Conservation (phyloP, 2,797 vertebrate species). For the Buceros bicornis region DNA sequence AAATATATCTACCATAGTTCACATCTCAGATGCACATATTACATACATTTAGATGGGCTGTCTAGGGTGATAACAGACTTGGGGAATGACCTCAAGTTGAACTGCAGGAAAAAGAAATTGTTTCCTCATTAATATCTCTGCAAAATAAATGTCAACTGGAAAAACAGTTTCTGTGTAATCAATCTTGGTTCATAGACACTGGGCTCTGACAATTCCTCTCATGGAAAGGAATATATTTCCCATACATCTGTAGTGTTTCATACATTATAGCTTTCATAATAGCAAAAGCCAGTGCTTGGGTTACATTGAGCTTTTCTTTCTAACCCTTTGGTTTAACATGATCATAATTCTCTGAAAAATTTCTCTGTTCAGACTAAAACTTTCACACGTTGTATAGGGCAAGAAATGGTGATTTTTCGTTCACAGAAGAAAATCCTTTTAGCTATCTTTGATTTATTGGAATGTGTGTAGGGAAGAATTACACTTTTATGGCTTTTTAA, state of each 20-base stretch:
- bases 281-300: conserved; percentile 50
- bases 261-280: conserved; percentile 63
- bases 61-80: conserved; percentile 36
- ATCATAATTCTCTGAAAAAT: conserved; percentile 61
- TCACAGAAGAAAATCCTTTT: conserved; percentile 71
- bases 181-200: conserved; percentile 54
- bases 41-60: conserved; percentile 8
- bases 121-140: conserved; percentile 68
- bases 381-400: conserved; percentile 62
- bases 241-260: conserved; percentile 63
- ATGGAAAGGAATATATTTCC: conserved; percentile 62
- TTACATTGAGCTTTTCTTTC: conserved; percentile 58
- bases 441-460: conserved; percentile 73
- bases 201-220: conserved; percentile 56
- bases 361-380: conserved; percentile 41
- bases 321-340: conserved; percentile 47
- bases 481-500: conserved; percentile 70
- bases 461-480: conserved; percentile 58
- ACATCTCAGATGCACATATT: not conserved
- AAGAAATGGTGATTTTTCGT: conserved; percentile 69
- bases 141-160: conserved; percentile 72
- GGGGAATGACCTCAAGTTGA: conserved; percentile 63
- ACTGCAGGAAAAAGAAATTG: conserved; percentile 55
- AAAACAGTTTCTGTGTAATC: conserved; percentile 60
- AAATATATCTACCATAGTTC: not conserved